phyloP scores from a whole-genome alignment of 1,140 invertebrate genomes.

The Papilio aristodemus region DNA sequence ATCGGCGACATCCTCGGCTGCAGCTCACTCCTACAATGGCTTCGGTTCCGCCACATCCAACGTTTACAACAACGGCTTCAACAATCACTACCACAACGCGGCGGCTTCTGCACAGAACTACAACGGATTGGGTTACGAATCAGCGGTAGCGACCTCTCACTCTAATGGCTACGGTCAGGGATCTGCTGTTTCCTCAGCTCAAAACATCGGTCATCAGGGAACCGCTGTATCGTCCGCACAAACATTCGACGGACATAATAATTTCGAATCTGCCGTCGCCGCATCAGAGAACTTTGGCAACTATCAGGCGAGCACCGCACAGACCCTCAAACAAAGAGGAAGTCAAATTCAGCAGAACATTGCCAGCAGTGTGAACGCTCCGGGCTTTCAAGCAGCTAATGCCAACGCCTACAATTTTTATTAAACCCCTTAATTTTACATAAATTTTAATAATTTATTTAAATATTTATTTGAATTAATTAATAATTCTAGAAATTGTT shows the following conservation, averaged over 20 bases:
- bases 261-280: constrained; percentile 43
- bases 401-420: constrained; percentile 63
- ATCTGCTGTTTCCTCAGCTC: constrained; percentile 51
- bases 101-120: constrained; percentile 46
- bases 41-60: constrained; percentile 48
- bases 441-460: constrained; percentile 26
- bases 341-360: constrained; percentile 54
- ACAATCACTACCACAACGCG: constrained; percentile 45
- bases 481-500: neutral
- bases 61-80: constrained; percentile 42
- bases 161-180: constrained; percentile 47
- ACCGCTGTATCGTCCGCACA: constrained; percentile 54
- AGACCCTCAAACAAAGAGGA: constrained; percentile 53
- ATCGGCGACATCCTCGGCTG: constrained; percentile 45
- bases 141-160: constrained; percentile 47
- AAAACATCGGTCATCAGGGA: constrained; percentile 50
- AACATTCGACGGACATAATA: constrained; percentile 36
- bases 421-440: constrained; percentile 35
- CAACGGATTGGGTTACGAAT: constrained; percentile 45
- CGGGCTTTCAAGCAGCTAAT: constrained; percentile 63
- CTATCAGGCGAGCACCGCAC: constrained; percentile 55
- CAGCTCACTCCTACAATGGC: constrained; percentile 50
- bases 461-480: constrained; percentile 32
- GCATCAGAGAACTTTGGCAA: constrained; percentile 50
- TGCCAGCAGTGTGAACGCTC: constrained; percentile 60